These are phyloP conservation scores for Heloderma charlesbogerti DNA, from an alignment of 2,113 vertebrate species.

Conservation along the genomic window DNA sequence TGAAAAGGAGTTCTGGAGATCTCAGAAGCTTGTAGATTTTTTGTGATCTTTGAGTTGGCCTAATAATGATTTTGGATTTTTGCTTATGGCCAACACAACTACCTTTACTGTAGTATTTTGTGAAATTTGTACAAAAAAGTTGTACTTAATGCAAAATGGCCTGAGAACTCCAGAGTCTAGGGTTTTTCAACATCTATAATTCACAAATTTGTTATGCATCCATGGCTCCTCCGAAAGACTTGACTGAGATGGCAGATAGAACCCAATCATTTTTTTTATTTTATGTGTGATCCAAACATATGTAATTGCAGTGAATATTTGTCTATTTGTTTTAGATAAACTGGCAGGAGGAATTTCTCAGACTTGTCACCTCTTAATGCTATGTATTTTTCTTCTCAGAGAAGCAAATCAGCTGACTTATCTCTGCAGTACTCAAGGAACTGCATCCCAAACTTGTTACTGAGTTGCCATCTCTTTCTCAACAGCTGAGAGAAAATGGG, in stretches of 20 bases:
- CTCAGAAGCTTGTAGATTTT: too few species aligned
- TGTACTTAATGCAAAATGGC: background rate
- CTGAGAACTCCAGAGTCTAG: background rate
- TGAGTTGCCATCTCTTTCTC: background rate
- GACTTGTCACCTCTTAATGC: slow-evolving; percentile 17
- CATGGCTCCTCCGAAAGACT: background rate
- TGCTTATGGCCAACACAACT: too few species aligned
- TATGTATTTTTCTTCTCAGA: slow-evolving; percentile 11
- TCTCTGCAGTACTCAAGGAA: background rate
- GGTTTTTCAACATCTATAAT: background rate
- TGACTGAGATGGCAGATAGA: background rate
- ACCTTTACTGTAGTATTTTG: too few species aligned
- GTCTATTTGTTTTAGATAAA: slow-evolving; percentile 9
- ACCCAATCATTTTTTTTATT: slow-evolving; percentile 8
- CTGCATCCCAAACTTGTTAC: background rate
- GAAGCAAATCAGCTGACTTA: background rate
- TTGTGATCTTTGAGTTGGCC: too few species aligned
- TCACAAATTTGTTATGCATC: slow-evolving; percentile 19
- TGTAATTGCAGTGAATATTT: background rate
- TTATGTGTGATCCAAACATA: slow-evolving; percentile 4
- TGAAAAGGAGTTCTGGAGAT: too few species aligned
- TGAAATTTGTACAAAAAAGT: background rate
- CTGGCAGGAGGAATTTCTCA: slow-evolving; percentile 22
- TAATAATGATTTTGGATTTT: too few species aligned
- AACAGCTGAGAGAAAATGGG: background rate